Base-by-base conservation (phyloP, 2,888 invertebrate genomes). In the Portevinia maculata region DNA sequence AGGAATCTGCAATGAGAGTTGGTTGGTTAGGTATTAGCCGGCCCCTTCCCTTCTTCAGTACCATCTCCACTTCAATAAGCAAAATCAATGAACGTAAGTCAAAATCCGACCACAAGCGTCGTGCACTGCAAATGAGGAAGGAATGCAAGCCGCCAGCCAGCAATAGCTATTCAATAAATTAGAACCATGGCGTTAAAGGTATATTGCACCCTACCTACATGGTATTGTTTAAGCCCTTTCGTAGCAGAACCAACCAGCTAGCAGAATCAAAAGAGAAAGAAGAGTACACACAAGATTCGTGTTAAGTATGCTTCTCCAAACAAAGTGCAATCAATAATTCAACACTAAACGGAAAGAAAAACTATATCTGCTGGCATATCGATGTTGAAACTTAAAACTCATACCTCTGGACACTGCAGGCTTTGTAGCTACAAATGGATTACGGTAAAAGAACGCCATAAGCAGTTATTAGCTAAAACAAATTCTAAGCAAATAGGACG, bases 151-250 rank as follows among this genome's bases (percentile, higher is more conserved):
- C 59, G n/a, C 32, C 39, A 44, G 11, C 37, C 48, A 60, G 9
- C 24, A 48, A 39, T 62, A 48, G 46, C 67, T 62, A 64, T 71
- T 64, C 59, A 76, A 81, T 81, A 81, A n/a, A 76, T 71, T 81
- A 76, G 76, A 76, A 34, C 32, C 57, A 60, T 67, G 64, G 64
- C 57, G 62, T 71, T 79, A 67, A 79, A 74, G 70, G 76, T 75
- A 59, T 76, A 76, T 81, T 76, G 81, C 76, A 76, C 81, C 59
- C 79, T 57, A 46, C 55, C 34, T 6, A 32, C 11, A 44, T 24
- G 32, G 19, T 44, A 53, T 46, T 62, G 24, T 62, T 57, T 62
- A 9, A 62, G 39, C 21, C 64, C 71, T 78, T 78, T 64, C 78
- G 50, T 57, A 64, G 9, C 1, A 37, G 37, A 44, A 65, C 17